Conservation (phyloP, 1,140 invertebrate genomes). For the Drosophila carrolli region DNA sequence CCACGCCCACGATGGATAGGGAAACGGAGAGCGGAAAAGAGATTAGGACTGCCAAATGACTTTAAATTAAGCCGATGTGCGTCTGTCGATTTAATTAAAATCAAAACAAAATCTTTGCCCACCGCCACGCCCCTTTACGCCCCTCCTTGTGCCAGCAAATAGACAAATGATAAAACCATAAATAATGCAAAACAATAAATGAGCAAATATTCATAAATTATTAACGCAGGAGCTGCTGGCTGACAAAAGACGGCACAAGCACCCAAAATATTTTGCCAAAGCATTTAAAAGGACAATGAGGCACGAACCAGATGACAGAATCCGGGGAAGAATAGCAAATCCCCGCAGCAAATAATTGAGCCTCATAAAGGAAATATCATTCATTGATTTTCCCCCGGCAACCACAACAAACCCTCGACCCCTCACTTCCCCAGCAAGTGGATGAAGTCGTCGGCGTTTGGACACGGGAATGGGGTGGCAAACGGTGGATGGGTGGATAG, state of each 20-base stretch:
- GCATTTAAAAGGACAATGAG: conserved; percentile 82
- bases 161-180: conserved; percentile 76
- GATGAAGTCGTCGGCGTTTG: conserved; percentile 44
- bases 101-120: conserved; percentile 76
- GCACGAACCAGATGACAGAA: conserved; percentile 67
- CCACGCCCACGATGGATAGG: conserved; percentile 7
- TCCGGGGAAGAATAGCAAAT: conserved; percentile 72
- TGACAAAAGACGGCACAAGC: conserved; percentile 68
- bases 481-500: conserved; percentile 6
- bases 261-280: conserved; percentile 81
- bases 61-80: conserved; percentile 74
- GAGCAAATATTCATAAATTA: conserved; percentile 83
- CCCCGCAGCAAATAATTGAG: conserved; percentile 84
- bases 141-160: conserved; percentile 16
- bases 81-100: conserved; percentile 79
- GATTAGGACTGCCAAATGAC: conserved; percentile 69
- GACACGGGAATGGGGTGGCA: conserved; percentile 5
- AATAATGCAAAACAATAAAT: conserved; percentile 83
- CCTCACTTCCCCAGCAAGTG: conserved; percentile 52
- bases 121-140: conserved; percentile 5
- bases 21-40: conserved; percentile 19
- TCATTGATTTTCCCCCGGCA: conserved; percentile 75
- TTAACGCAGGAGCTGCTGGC: conserved; percentile 53
- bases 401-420: conserved; percentile 24
- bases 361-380: conserved; percentile 81